Base-by-base conservation (phyloP, 1,140 invertebrate genomes). In the Gryon sp. region DNA sequence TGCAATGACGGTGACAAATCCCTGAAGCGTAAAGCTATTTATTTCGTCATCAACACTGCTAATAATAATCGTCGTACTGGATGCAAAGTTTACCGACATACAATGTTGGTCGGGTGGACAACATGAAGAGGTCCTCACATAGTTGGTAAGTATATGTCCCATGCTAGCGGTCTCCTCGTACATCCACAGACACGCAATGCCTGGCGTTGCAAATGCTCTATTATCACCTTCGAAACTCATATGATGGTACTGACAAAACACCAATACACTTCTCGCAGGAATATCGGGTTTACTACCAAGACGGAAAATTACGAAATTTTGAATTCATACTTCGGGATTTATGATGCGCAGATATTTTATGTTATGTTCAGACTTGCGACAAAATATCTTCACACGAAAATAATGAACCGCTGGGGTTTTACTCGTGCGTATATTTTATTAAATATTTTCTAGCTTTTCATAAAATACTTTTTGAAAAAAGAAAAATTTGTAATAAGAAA, bases 81-180 rank as follows among this genome's bases (percentile, higher is more conserved):
- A 62, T 63, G 68, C 59, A 65, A 63, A 63, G 59, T 73, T 73
- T 73, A 43, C 59, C 32, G 34, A 62, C 43, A 41, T 62, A 62
- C 62, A 53, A 66, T 75, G 62, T 75, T 53, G 53, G 60, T 53
- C 30, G 52, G 46, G 19, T 55, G 62, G 70, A 66, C 60, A 66
- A 75, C 70, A 66, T 66, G 62, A 66, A 75, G 70, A 75, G 70
- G 32, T 53, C 36, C 53, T 75, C 60, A 60, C 70, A 66, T 66
- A 74, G 60, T 74, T 65, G 52, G 60, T 66, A 66, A 65, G 60
- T 66, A 74, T 60, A 66, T 55, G 60, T 65, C 59, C 50, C 46
- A 38, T 57, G 69, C 65, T 50, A 40, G 52, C 34, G 43, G 59
- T 73, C 50, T 62, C 48, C 34, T 53, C 59, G 48, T 46, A 60